Evolutionary conservation across 2,113 vertebrate genomes (phyloP).

Genomic region (Oryzias woworae): DNA sequence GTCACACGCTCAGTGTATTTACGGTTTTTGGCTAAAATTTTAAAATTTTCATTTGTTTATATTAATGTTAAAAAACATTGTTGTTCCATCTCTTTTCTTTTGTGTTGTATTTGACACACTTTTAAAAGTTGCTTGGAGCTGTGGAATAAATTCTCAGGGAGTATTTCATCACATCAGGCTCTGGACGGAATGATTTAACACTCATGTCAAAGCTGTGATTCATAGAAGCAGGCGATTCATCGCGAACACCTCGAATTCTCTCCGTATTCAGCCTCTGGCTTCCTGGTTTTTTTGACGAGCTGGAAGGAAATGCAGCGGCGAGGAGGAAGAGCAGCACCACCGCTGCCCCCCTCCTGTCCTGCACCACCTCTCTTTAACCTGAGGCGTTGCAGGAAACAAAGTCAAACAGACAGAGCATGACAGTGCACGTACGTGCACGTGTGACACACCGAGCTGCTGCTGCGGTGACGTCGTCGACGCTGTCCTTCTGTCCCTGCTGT

Average conservation of each 20-base stretch:
- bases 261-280: slow-evolving; percentile 21
- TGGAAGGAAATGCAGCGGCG: slow-evolving; percentile 13
- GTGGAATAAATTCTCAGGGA: no score
- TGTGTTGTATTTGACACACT: no score
- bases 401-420: slow-evolving; percentile 61
- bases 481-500: background rate
- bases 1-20: no score
- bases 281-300: slow-evolving; percentile 34
- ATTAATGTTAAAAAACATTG: no score
- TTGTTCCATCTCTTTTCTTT: no score
- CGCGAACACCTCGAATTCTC: background rate
- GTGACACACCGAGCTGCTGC: slow-evolving; percentile 31
- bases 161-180: no score
- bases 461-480: slow-evolving; percentile 30
- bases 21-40: no score
- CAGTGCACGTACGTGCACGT: slow-evolving; percentile 12
- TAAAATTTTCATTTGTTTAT: no score
- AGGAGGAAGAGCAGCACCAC: background rate
- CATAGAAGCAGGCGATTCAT: no score
- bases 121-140: no score
- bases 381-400: slow-evolving; percentile 67
- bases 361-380: slow-evolving; percentile 54
- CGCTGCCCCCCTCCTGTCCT: slow-evolving; percentile 18
- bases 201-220: no score
- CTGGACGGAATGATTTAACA: no score